phyloP scores from a whole-genome alignment of 2,888 invertebrate genomes.

The Limnephilus rhombicus region DNA sequence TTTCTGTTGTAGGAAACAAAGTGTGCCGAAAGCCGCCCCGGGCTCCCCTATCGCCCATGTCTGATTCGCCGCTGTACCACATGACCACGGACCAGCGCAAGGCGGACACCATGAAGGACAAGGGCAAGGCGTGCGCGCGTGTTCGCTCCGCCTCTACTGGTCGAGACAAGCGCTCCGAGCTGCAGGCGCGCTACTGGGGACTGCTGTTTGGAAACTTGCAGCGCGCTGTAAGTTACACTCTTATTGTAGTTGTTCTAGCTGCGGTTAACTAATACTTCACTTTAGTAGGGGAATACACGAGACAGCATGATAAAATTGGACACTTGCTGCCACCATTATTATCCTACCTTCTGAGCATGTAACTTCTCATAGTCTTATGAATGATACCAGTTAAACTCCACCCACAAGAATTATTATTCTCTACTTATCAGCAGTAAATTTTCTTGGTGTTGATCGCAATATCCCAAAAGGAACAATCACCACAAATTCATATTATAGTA shows the following conservation, averaged over 20 bases:
- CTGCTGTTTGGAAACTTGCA: slow-evolving; percentile 95
- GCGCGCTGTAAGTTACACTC: slow-evolving; percentile 81
- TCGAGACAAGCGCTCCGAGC: slow-evolving; percentile 90
- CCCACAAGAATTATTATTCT: too few species aligned
- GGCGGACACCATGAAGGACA: slow-evolving; percentile 39
- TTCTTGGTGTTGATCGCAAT: too few species aligned
- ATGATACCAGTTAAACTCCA: too few species aligned
- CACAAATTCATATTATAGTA: too few species aligned
- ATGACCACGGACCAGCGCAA: slow-evolving; percentile 30
- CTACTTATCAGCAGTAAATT: too few species aligned
- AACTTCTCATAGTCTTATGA: too few species aligned
- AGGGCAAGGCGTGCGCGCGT: slow-evolving; percentile 73
- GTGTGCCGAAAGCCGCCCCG: slow-evolving; percentile 83
- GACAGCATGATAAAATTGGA: too few species aligned
- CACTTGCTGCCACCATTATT: too few species aligned
- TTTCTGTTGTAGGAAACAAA: slow-evolving; percentile 71
- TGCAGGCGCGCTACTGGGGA: slow-evolving; percentile 96
- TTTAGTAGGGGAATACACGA: too few species aligned
- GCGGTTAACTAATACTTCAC: too few species aligned
- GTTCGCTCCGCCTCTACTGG: slow-evolving; percentile 92
- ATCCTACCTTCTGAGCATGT: too few species aligned
- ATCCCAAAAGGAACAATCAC: too few species aligned
- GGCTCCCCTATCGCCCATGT: slow-evolving; percentile 72
- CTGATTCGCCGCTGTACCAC: slow-evolving; percentile 41
- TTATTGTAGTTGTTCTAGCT: not conserved